Percentiles rank a stretch among this genome's conserved stretches.
phyloP scores from a whole-genome alignment of 2,888 invertebrate genomes.

The Drosophila paranaensis region DNA sequence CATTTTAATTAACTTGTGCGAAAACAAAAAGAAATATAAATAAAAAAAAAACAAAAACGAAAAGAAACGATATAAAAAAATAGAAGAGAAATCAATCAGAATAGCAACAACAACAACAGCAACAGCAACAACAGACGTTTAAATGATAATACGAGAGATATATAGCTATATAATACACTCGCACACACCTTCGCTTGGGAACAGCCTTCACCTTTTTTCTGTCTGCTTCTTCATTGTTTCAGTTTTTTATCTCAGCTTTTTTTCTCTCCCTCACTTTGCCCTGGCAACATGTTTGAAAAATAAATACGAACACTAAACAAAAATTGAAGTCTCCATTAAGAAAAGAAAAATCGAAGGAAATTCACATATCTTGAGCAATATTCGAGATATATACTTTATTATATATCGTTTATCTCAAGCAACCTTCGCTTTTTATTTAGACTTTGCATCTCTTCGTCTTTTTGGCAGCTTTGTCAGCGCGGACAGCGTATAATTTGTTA shows the following conservation, averaged over 20 bases:
- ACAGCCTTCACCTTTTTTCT: slow-evolving; percentile 48
- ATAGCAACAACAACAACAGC: slow-evolving; percentile 21
- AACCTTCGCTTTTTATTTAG: slow-evolving; percentile 47
- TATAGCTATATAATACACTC: slow-evolving; percentile 17
- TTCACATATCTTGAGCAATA: slow-evolving; percentile 2
- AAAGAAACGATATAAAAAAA: slow-evolving; percentile 10
- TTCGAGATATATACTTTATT: slow-evolving; percentile 10
- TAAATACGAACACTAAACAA: slow-evolving; percentile 1
- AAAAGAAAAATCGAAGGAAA: slow-evolving; percentile 1
- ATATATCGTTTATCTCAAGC: slow-evolving; percentile 1
- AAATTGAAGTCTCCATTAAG: neutral
- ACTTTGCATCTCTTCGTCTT: slow-evolving; percentile 19
- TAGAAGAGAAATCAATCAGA: slow-evolving; percentile 34
- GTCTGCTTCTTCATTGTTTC: slow-evolving; percentile 30
- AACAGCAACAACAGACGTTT: slow-evolving; percentile 29
- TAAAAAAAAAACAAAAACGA: slow-evolving; percentile 9
- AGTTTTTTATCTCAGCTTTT: slow-evolving; percentile 18
- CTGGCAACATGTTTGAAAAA: slow-evolving; percentile 20
- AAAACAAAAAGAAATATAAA: slow-evolving; percentile 17
- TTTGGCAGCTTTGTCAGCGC: slow-evolving; percentile 46
- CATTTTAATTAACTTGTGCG: slow-evolving; percentile 72
- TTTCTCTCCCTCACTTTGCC: neutral
- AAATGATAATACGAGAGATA: slow-evolving; percentile 28
- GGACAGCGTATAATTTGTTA: slow-evolving; percentile 45
- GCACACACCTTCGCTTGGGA: slow-evolving; percentile 8